Percentiles rank a stretch among this genome's conserved stretches.
Conservation (phyloP, 2,113 vertebrate genomes). For the Anoura caudifer region DNA sequence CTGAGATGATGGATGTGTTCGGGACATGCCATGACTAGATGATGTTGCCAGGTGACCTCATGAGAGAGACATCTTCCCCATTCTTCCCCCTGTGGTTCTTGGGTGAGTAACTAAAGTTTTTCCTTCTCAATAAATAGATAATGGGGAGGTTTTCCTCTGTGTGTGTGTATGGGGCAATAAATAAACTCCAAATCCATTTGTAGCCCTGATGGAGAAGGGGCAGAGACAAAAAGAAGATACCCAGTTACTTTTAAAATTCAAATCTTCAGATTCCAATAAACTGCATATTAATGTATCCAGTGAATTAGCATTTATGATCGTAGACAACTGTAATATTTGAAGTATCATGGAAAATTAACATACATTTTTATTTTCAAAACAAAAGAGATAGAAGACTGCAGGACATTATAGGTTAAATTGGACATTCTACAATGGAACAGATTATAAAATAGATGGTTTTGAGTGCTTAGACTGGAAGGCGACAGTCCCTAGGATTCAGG, state of each 20-base stretch:
- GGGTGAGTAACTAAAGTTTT: neutral
- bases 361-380: neutral
- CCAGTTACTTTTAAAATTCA: neutral
- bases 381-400: neutral
- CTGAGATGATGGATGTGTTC: neutral
- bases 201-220: neutral
- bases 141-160: neutral
- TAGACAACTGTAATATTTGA: neutral
- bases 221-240: neutral
- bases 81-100: neutral
- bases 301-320: neutral
- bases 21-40: neutral
- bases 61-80: neutral
- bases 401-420: neutral
- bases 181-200: slow-evolving; percentile 1
- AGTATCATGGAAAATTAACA: neutral
- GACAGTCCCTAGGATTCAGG: neutral
- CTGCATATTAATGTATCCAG: neutral
- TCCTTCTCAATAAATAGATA: neutral
- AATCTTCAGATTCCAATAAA: neutral
- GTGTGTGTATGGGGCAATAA: neutral
- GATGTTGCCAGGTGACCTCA: neutral
- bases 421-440: neutral
- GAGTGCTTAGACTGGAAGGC: neutral
- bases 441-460: neutral